Conservation (phyloP, 1,140 invertebrate genomes). For the Drosophila miranda region DNA sequence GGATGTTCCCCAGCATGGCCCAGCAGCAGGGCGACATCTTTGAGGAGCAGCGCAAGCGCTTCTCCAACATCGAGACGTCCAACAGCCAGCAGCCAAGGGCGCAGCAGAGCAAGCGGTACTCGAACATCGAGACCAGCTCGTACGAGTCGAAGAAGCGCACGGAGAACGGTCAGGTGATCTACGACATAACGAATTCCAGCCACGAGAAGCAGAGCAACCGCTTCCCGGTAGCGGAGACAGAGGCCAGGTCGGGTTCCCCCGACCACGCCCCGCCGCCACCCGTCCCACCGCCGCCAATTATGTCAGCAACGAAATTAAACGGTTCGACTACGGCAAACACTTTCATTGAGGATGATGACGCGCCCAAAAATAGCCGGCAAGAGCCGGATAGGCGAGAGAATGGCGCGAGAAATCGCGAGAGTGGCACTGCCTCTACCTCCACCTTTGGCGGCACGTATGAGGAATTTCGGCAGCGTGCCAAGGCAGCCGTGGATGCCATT, state of each 20-base stretch:
- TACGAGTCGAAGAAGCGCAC: slow-evolving; percentile 71
- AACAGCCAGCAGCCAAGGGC: slow-evolving; percentile 11
- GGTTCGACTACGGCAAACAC: slow-evolving; percentile 41
- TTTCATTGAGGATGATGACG: slow-evolving; percentile 66
- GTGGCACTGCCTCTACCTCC: not conserved
- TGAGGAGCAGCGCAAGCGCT: slow-evolving; percentile 70
- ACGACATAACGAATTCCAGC: slow-evolving; percentile 60
- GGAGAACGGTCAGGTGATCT: slow-evolving; percentile 77
- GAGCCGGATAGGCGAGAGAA: slow-evolving; percentile 7
- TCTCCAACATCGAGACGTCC: slow-evolving; percentile 71
- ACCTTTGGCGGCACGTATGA: slow-evolving; percentile 62
- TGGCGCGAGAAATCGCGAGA: slow-evolving; percentile 15
- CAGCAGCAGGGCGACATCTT: slow-evolving; percentile 63
- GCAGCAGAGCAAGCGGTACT: slow-evolving; percentile 58
- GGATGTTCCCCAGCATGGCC: slow-evolving; percentile 65
- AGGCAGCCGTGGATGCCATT: slow-evolving; percentile 64
- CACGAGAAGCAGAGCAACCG: slow-evolving; percentile 41
- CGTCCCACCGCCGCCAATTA: slow-evolving; percentile 72
- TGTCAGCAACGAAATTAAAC: slow-evolving; percentile 82
- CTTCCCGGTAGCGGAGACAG: not conserved
- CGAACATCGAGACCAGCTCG: slow-evolving; percentile 77
- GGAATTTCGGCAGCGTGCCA: slow-evolving; percentile 82
- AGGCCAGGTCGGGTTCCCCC: slow-evolving; percentile 31
- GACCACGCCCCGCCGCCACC: slow-evolving; percentile 40
- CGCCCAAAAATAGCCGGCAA: slow-evolving; percentile 41